phyloP scores from a whole-genome alignment of 2,797 vertebrate genomes.

The Xenops minutus region DNA sequence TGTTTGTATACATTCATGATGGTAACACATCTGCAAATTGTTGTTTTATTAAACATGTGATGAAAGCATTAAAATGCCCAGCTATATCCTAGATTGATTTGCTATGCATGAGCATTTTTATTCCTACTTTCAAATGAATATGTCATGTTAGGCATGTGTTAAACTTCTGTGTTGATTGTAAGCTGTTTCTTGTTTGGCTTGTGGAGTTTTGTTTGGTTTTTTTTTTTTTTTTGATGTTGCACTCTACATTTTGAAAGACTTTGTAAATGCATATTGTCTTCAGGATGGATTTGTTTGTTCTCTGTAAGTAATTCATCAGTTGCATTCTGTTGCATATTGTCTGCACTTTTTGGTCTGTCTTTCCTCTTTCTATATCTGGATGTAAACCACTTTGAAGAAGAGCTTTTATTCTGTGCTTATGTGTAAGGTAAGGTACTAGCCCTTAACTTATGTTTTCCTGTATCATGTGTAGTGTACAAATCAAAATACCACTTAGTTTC shows the following conservation, averaged over 20 bases:
- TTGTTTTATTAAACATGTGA: not conserved
- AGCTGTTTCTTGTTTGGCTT: not conserved
- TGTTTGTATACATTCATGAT: not conserved
- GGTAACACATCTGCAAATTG: not conserved
- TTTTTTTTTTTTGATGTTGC: not conserved
- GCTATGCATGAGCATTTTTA: fast-evolving
- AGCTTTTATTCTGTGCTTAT: not conserved
- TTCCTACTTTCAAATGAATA: not conserved
- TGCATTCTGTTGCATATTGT: not conserved
- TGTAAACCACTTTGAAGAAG: not conserved
- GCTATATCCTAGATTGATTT: not conserved
- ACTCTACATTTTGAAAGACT: not conserved
- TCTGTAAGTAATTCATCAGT: not conserved
- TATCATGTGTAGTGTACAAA: not conserved
- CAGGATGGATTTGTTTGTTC: not conserved
- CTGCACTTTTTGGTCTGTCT: not conserved
- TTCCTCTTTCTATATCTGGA: not conserved
- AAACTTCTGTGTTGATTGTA: not conserved
- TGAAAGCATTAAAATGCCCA: not conserved
- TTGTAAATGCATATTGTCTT: not conserved
- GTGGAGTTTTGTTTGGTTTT: fast-evolving
- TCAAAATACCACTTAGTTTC: not conserved
- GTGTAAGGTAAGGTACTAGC: not conserved
- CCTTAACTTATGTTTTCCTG: not conserved
- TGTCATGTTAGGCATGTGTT: not conserved